Evolutionary conservation across 2,888 invertebrate species (phyloP).

Genomic region (Chironomus tentans): DNA sequence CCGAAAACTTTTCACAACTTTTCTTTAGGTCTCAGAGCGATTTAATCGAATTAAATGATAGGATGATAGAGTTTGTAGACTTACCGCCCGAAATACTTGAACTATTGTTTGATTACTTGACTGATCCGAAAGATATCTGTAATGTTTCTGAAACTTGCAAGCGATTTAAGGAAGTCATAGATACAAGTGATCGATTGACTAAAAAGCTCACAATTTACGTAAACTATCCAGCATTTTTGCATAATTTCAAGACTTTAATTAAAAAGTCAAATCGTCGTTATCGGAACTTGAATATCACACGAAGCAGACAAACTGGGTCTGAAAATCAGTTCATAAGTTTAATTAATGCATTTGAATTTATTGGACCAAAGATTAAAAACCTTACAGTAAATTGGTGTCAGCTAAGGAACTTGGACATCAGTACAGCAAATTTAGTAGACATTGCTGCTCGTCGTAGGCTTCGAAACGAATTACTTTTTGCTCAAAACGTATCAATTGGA

Average conservation of each 20-base stretch:
- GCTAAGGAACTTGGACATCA: background rate
- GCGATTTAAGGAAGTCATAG: background rate
- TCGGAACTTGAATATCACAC: background rate
- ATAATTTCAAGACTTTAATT: background rate
- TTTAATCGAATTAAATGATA: background rate
- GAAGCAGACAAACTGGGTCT: background rate
- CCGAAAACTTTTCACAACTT: too few species aligned
- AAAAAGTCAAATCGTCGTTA: background rate
- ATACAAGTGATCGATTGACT: background rate
- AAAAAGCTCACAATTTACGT: background rate
- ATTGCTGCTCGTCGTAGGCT: background rate
- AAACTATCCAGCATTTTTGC: background rate
- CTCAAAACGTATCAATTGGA: background rate
- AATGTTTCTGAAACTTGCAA: background rate
- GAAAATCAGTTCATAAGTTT: background rate
- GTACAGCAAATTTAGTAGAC: background rate
- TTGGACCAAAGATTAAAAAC: background rate
- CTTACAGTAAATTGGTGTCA: background rate
- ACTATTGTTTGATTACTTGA: background rate
- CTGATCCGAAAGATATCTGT: background rate
- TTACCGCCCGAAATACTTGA: background rate
- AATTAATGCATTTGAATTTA: background rate
- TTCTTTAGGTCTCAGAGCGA: too few species aligned
- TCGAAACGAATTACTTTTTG: background rate
- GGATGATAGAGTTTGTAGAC: background rate